These are phyloP conservation scores for Hypomecis atomaria DNA, from an alignment of 2,888 invertebrate genomes.

Conservation along the genomic window DNA sequence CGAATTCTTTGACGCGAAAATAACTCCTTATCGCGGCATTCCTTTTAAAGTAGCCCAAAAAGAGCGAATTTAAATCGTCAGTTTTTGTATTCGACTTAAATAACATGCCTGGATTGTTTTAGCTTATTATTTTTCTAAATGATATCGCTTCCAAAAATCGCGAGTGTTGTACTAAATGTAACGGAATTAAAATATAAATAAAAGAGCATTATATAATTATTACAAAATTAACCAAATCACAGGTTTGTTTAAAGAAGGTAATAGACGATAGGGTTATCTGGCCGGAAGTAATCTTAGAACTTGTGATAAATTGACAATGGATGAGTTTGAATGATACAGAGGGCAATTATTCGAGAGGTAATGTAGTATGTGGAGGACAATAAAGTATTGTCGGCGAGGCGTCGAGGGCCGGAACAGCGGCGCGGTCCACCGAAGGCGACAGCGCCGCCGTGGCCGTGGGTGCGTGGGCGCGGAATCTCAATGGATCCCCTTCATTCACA, in stretches of 20 bases:
- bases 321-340: slow-evolving; percentile 67
- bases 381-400: slow-evolving; percentile 23
- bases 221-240: neutral
- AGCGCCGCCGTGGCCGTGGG: slow-evolving; percentile 55
- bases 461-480: slow-evolving; percentile 80
- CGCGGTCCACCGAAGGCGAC: slow-evolving; percentile 53
- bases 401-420: slow-evolving; percentile 49
- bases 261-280: neutral
- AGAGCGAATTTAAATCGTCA: slow-evolving; percentile 66
- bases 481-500: slow-evolving; percentile 83
- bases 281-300: slow-evolving; percentile 20
- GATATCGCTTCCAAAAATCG: slow-evolving; percentile 55
- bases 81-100: slow-evolving; percentile 74
- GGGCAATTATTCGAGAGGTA: slow-evolving; percentile 60
- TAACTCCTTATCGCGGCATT: slow-evolving; percentile 83
- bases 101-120: slow-evolving; percentile 68
- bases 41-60: slow-evolving; percentile 79
- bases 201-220: no score
- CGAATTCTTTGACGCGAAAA: slow-evolving; percentile 82
- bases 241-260: neutral
- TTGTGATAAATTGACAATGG: slow-evolving; percentile 37
- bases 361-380: slow-evolving; percentile 22
- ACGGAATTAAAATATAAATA: neutral
- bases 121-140: slow-evolving; percentile 62
- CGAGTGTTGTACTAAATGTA: neutral